Base-by-base conservation (phyloP, 2,888 invertebrate genomes). In the Alcis repandata region DNA sequence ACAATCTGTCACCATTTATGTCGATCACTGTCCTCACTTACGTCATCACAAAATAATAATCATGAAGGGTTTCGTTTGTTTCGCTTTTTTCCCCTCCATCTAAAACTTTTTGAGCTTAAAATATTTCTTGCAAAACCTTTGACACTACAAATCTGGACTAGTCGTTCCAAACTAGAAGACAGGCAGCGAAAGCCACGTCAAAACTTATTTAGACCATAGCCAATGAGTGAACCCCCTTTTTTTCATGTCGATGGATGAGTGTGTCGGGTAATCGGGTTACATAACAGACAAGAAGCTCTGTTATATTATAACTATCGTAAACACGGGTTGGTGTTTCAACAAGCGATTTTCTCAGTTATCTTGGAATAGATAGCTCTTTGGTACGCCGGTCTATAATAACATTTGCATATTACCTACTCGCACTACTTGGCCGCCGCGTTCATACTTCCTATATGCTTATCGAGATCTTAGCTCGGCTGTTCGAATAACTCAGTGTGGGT, bases 341-440 rank as follows among this genome's bases (percentile, higher is more conserved):
- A 74, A 83, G 82, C 85, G 84, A 85, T 86, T 86, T 84, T 86
- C 80, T 72, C 72, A 86, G 85, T 82, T 82, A 83, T 82, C 79
- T 79, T 76, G 76, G 77, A 79, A 77, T 79, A 75, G 77, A 75
- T 73, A 74, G 73, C 69, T 76, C 77, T 79, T 80, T 79, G 76
- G 73, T 72, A 67, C 68, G 70, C 71, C 72, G 69, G 62, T 77
- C 74, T 73, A 72, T 77, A 77, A 79, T 79, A 79, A 75, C 62
- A 72, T 73, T 77, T 75, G 74, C 74, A 77, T 81, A 79, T 78
- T 75, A 40, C 71, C 70, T 53, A 22, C 68, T 66, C 38, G 59
- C 36, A 15, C 51, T 19, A 43, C 63, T 58, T 56, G 43, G 46
- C 40, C 32, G 61, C 53, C 57, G 56, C 57, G 46, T 27, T 54